Evolutionary conservation across 2,888 invertebrate genomes (phyloP), one percentile per base, ranked within the genome.

Genomic region (Seira musarum): DNA sequence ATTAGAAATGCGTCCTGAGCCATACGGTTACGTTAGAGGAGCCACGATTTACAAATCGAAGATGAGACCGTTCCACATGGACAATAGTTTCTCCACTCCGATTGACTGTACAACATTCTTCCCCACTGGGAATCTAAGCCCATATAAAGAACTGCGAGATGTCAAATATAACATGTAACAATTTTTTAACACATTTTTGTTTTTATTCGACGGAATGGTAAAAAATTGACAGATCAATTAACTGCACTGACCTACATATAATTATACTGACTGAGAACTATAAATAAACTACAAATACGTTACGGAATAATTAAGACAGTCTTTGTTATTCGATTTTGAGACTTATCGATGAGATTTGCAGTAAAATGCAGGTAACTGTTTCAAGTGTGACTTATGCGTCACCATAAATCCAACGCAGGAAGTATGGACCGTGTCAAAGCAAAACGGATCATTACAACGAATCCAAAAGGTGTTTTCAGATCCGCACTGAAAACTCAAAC

Each of bases 391-490:
- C 8, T 63, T 24, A 49, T 78, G 70, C 21, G 74, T 71, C 1
- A 84, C 79, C 21, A 67, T 65, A 68, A 86, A 86, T 8, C 86
- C 86, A 2, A 86, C 64, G 69, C 86, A 86, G 2, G 67, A 22
- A 0, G 85, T 68, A 80, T 86, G 86, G 1, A 85, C 84, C n/a
- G 83, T 53, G 35, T 80, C 78, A 22, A 81, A 81, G 73, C 86
- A 86, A 25, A 86, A 80, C 1, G 86, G 82, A 61, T 84, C 71
- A 60, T 78, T 77, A 70, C 86, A 86, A 1, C 86, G 76, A 21
- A 86, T 81, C 86, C 86, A 86, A 17, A 72, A 74, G 1, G 65
- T 46, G 8, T 30, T 60, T 63, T n/a, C n/a, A 25, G 15, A n/a
- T 53, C 67, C 3, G 57, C 53, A 6, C 8, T 46, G 10, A 17